A percentile compares a stretch with the other conserved stretches of the same genome.
Conservation (phyloP, 1,140 invertebrate genomes). For the Drosophila ambigua region DNA sequence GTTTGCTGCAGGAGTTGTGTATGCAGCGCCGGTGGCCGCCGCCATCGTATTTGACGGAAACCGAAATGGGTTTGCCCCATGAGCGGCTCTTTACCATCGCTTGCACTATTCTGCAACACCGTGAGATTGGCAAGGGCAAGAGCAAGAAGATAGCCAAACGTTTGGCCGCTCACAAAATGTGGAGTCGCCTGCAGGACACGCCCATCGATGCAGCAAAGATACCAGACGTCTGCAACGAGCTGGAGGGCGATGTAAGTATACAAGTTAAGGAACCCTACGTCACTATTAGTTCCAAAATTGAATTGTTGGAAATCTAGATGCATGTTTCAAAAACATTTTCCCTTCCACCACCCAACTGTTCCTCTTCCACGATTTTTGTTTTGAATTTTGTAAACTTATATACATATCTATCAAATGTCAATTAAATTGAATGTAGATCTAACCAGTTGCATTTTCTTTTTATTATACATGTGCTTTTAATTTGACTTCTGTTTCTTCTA, state of each 20-base stretch:
- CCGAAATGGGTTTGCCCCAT: conserved; percentile 95
- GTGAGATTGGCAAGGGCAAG: conserved; percentile 93
- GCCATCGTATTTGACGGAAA: conserved; percentile 95
- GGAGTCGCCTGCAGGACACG: conserved; percentile 91
- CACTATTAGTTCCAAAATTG: conserved; percentile 10
- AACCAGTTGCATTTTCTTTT: too few relatives aligned
- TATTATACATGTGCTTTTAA: too few relatives aligned
- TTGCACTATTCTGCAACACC: conserved; percentile 93
- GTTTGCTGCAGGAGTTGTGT: conserved; percentile 97
- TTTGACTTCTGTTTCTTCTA: too few relatives aligned
- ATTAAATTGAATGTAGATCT: too few relatives aligned
- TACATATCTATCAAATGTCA: background rate
- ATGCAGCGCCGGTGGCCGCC: conserved; percentile 97
- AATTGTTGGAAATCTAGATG: conserved; percentile 38
- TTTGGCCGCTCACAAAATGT: conserved; percentile 96
- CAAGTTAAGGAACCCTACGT: conserved; percentile 1
- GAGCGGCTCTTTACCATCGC: conserved; percentile 96
- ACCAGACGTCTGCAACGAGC: conserved; percentile 82
- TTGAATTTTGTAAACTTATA: background rate
- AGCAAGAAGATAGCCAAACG: conserved; percentile 98
- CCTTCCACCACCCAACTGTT: too few relatives aligned
- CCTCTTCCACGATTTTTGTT: too few relatives aligned
- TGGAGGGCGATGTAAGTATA: conserved; percentile 80
- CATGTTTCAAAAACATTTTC: background rate
- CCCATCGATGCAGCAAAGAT: conserved; percentile 87